These are phyloP conservation scores for Gambelia wislizenii DNA, from an alignment of 2,797 vertebrate species.

Conservation along the genomic window DNA sequence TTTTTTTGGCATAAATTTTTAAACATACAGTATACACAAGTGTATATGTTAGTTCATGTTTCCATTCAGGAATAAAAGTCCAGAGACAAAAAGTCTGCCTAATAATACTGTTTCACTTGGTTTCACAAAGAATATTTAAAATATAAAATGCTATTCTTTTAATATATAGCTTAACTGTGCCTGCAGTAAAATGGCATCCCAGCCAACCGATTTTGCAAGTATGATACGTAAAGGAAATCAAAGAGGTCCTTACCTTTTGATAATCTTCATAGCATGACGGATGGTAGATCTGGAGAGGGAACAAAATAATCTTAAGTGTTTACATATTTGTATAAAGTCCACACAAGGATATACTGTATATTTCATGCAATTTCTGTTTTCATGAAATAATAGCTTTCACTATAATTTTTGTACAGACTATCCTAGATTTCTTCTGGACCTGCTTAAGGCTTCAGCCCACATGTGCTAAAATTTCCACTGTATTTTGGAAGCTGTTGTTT, in stretches of 20 bases:
- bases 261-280: constrained; percentile 98
- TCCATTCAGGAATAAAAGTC: too few relatives aligned
- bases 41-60: background rate
- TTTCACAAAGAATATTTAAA: background rate
- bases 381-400: background rate
- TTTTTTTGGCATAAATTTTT: too few relatives aligned
- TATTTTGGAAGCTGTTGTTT: background rate
- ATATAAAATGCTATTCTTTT: too few relatives aligned
- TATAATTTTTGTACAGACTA: background rate
- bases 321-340: background rate
- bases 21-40: too few relatives aligned
- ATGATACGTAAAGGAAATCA: background rate
- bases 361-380: background rate
- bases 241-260: constrained; percentile 89
- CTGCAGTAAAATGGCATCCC: background rate
- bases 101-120: background rate
- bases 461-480: background rate
- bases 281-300: constrained; percentile 91
- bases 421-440: background rate
- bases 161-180: too few relatives aligned
- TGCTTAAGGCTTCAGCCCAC: background rate
- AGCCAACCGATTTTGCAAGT: background rate
- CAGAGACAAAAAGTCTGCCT: background rate
- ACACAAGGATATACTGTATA: too few relatives aligned
- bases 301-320: background rate